Evolutionary conservation across 2,797 vertebrate genomes (phyloP).

Genomic region (Sebastes elongatus): DNA sequence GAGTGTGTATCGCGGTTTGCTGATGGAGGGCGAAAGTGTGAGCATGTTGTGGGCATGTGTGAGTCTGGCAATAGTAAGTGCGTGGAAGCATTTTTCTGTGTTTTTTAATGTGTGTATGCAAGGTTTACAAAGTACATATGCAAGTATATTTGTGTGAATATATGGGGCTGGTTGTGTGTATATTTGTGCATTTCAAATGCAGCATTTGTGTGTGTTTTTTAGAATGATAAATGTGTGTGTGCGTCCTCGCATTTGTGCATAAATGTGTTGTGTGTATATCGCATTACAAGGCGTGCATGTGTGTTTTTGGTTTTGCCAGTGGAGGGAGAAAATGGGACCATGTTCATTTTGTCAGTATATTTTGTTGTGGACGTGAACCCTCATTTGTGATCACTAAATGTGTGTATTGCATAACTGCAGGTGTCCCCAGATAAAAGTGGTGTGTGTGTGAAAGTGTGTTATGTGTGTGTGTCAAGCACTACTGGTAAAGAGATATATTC

Average conservation of each 20-base stretch:
- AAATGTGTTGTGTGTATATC: not conserved
- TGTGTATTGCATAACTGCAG: constrained; percentile 47
- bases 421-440: constrained; percentile 23
- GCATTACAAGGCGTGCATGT: not conserved
- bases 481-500: constrained; percentile 26
- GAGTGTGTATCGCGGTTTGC: constrained; percentile 32
- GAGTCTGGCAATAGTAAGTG: constrained; percentile 20
- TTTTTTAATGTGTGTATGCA: constrained; percentile 1
- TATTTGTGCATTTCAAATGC: not conserved
- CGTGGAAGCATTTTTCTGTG: constrained; percentile 26
- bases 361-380: not conserved
- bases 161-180: not conserved
- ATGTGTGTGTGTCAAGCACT: constrained; percentile 13
- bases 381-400: not conserved
- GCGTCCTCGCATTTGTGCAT: not conserved
- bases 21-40: constrained; percentile 53
- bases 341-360: not conserved
- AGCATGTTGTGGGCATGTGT: constrained; percentile 45
- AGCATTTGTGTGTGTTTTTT: not conserved
- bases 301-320: not conserved
- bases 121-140: not conserved
- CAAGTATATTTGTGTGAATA: not conserved
- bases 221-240: not conserved
- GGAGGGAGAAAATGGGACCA: not conserved
- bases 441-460: constrained; percentile 10